Conservation (phyloP, 2,888 invertebrate species). For the Seira sanloemensis region DNA sequence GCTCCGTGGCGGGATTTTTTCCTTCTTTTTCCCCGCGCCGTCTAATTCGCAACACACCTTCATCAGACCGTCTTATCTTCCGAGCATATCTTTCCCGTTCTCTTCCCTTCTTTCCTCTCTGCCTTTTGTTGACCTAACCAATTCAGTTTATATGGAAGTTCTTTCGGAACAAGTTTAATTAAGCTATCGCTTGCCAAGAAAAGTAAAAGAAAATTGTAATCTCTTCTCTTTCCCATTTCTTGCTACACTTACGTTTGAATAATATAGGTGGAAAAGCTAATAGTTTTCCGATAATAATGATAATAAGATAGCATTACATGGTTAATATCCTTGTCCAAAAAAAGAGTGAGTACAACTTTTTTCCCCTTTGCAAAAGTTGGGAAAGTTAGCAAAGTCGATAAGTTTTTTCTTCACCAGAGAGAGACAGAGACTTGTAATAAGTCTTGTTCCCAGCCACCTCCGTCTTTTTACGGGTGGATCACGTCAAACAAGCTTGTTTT, state of each 20-base stretch:
- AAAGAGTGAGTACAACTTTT: not conserved
- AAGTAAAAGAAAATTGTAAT: not conserved
- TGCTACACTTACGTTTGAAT: not conserved
- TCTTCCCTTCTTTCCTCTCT: not conserved
- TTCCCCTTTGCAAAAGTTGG: not conserved
- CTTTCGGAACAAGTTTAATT: slow-evolving; percentile 46
- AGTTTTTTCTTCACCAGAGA: slow-evolving; percentile 34
- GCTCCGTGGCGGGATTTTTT: not conserved
- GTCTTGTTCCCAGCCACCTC: slow-evolving; percentile 22
- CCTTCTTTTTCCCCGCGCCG: not conserved
- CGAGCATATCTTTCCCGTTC: too few relatives aligned
- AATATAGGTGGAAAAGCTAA: not conserved
- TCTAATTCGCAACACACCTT: too few relatives aligned
- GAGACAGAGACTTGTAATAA: slow-evolving; percentile 44
- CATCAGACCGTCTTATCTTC: too few relatives aligned
- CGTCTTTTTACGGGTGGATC: slow-evolving; percentile 12
- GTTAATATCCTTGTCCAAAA: not conserved
- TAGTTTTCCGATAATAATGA: not conserved
- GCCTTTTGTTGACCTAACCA: slow-evolving; percentile 50
- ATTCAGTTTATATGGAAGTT: slow-evolving; percentile 55
- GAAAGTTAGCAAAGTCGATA: slow-evolving; percentile 48
- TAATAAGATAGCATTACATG: not conserved
- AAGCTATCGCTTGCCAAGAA: slow-evolving; percentile 55
- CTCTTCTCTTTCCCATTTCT: not conserved
- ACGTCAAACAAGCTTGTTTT: slow-evolving; percentile 30